Evolutionary conservation across 1,140 invertebrate species (phyloP), one percentile per base, ranked within the genome.

Genomic region (Eubasilissa regina): DNA sequence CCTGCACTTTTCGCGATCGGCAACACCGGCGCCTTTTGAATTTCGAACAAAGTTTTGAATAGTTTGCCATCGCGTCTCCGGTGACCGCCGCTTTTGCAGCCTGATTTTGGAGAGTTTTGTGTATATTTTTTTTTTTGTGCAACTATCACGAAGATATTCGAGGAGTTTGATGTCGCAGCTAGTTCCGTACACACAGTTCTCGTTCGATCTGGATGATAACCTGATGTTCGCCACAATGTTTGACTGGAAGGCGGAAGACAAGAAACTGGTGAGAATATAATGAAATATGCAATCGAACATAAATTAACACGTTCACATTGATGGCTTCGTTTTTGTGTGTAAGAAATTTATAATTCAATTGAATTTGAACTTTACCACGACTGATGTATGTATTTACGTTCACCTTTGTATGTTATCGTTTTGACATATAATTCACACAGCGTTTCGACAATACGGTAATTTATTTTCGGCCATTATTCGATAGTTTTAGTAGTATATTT

Each of bases 141-240:
- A 21, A 25, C 58, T 21, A 1, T 12, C 17, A 3, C 12, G 58
- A 8, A 62, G 11, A 62, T 10, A 35, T 62, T 12, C 19, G 19
- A 68, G 64, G 19, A 68, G 15, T 51, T 87, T 87, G 84, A 89
- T 89, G 88, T 89, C 87, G 85, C 88, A 87, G 85, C 79, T 88
- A 87, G 89, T 89, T 84, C 89, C 89, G 19, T 89, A 86, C 81
- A 85, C 87, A 83, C 85, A 87, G 74, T 78, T 84, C 82, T 87
- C 79, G 85, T 80, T 87, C 85, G 88, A 89, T 80, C 87, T 86
- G 80, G 88, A 89, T 86, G 89, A 89, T 77, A 86, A 86, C 85
- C 87, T 89, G 15, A 88, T 89, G 87, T 89, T 89, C 85, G 87
- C 88, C 78, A 89, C 87, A 48, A 89, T 89, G 89, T 89, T 89